These are phyloP conservation scores for Criorhina ranunculi DNA, from an alignment of 2,888 invertebrate species.

Conservation along the genomic window DNA sequence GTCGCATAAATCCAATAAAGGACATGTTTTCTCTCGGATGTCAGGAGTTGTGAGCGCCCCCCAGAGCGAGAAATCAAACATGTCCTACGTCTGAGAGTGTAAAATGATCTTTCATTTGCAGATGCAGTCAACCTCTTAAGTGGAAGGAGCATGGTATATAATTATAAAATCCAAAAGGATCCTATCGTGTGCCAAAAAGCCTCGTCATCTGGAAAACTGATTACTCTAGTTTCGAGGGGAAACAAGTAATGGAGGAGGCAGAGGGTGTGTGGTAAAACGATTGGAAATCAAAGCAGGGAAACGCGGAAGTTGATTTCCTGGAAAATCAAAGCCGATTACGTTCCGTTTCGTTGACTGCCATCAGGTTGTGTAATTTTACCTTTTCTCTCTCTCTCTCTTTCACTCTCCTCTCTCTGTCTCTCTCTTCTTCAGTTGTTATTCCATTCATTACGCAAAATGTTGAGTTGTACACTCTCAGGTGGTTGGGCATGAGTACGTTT, in stretches of 20 bases:
- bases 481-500: slow-evolving; percentile 9
- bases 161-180: slow-evolving; percentile 42
- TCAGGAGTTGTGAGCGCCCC: slow-evolving; percentile 15
- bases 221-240: slow-evolving; percentile 15
- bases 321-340: slow-evolving; percentile 64
- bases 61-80: slow-evolving; percentile 73
- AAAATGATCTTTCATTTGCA: slow-evolving; percentile 43
- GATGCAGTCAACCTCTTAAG: slow-evolving; percentile 58
- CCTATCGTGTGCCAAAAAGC: slow-evolving; percentile 36
- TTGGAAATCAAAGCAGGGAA: slow-evolving; percentile 20
- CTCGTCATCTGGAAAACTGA: slow-evolving; percentile 64
- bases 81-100: slow-evolving; percentile 40
- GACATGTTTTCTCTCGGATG: slow-evolving; percentile 56
- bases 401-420: too few relatives aligned
- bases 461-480: neutral
- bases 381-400: too few relatives aligned
- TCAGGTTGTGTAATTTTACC: slow-evolving; percentile 31
- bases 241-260: neutral
- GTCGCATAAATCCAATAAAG: slow-evolving; percentile 74
- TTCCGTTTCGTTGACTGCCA: slow-evolving; percentile 48
- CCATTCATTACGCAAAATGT: too few relatives aligned
- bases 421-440: too few relatives aligned
- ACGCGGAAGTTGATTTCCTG: slow-evolving; percentile 37
- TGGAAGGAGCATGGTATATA: slow-evolving; percentile 38
- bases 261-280: slow-evolving; percentile 30